These are phyloP conservation scores for Sphinx pinastri DNA, from an alignment of 2,888 invertebrate genomes.

Conservation along the genomic window DNA sequence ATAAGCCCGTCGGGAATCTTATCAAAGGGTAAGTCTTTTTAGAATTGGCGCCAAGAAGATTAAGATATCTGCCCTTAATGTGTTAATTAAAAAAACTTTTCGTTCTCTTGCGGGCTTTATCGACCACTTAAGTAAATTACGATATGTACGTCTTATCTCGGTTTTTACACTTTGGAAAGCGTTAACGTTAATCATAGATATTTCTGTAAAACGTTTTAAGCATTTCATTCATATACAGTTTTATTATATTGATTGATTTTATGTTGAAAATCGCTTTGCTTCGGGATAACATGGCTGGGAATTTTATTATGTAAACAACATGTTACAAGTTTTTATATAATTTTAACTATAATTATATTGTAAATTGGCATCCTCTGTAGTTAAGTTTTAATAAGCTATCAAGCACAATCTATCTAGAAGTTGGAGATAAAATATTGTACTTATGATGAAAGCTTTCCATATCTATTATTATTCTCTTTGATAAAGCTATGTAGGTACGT, in stretches of 20 bases:
- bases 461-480: neutral
- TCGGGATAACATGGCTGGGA: neutral
- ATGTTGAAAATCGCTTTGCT: neutral
- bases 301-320: too few relatives aligned
- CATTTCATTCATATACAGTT: constrained; percentile 34
- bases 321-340: too few relatives aligned
- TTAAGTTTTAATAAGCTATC: too few relatives aligned
- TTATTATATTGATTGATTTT: constrained; percentile 10
- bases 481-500: too few relatives aligned
- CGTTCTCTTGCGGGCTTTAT: constrained; percentile 65
- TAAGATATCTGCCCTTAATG: constrained; percentile 79
- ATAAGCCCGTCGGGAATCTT: constrained; percentile 73
- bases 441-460: neutral
- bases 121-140: constrained; percentile 73
- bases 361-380: too few relatives aligned
- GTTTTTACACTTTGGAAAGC: constrained; percentile 71
- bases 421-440: too few relatives aligned
- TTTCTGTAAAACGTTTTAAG: constrained; percentile 42
- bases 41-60: constrained; percentile 81
- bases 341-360: too few relatives aligned
- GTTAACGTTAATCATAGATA: constrained; percentile 64
- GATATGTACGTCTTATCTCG: constrained; percentile 68
- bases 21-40: constrained; percentile 75
- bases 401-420: too few relatives aligned
- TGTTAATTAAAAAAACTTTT: constrained; percentile 81